Evolutionary conservation across 2,797 vertebrate species (phyloP).

Genomic region (Brachyrhaphis roseni): DNA sequence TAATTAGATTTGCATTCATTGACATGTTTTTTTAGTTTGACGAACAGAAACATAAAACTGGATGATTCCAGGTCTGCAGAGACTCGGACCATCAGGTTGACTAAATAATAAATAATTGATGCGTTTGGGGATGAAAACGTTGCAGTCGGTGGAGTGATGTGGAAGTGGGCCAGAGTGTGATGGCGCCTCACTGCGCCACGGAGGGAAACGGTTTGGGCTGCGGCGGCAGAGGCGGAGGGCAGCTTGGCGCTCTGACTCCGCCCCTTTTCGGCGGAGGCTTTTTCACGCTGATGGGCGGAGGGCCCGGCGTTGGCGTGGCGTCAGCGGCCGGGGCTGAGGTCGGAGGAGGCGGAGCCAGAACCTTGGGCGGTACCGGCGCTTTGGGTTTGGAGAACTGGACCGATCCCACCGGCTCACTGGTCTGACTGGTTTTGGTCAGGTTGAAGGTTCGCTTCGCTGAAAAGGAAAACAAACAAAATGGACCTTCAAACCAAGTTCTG

Average conservation of each 20-base stretch:
- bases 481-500: background rate
- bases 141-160: no score
- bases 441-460: constrained; percentile 72
- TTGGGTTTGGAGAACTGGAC: constrained; percentile 61
- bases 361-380: constrained; percentile 27
- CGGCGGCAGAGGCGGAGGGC: constrained; percentile 82
- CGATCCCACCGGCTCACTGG: constrained; percentile 36
- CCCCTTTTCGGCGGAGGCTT: constrained; percentile 63
- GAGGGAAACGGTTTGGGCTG: constrained; percentile 65
- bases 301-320: background rate
- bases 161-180: background rate
- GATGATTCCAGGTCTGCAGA: background rate
- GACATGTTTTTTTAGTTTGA: constrained; percentile 6
- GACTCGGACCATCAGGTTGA: background rate
- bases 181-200: constrained; percentile 50
- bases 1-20: constrained; percentile 56
- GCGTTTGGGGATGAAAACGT: background rate
- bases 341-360: constrained; percentile 6
- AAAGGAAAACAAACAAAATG: constrained; percentile 1
- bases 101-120: constrained; percentile 59
- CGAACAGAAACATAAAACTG: background rate
- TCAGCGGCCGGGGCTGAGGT: background rate
- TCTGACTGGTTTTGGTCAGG: constrained; percentile 35
- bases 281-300: constrained; percentile 22
- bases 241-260: constrained; percentile 72